These are phyloP conservation scores for Arge pagana DNA, from an alignment of 2,888 invertebrate genomes.

Conservation along the genomic window DNA sequence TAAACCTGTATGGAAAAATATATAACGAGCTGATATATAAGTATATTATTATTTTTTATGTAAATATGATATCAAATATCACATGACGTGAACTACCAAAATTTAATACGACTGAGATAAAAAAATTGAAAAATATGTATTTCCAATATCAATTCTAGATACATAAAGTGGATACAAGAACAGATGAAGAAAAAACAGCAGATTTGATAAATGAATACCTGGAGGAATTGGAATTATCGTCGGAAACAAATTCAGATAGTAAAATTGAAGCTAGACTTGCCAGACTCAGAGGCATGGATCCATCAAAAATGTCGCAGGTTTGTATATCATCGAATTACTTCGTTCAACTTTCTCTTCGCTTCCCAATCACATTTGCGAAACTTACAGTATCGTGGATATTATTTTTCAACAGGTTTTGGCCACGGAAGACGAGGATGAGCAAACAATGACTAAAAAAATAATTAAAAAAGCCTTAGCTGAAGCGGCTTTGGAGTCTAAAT, in stretches of 20 bases:
- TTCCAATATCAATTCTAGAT: constrained; percentile 34
- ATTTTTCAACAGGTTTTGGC: no score
- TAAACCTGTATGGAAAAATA: no score
- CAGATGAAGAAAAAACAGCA: constrained; percentile 73
- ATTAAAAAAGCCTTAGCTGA: constrained; percentile 57
- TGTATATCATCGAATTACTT: background rate
- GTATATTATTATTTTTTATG: background rate
- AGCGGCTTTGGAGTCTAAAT: constrained; percentile 59
- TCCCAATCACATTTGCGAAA: background rate
- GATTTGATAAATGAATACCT: constrained; percentile 66
- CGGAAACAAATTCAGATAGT: constrained; percentile 58
- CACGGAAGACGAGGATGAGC: constrained; percentile 52
- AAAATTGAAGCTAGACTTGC: constrained; percentile 64
- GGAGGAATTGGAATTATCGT: constrained; percentile 58
- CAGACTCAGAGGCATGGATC: constrained; percentile 59
- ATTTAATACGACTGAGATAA: no score
- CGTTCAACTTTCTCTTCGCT: no score
- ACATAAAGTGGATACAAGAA: constrained; percentile 63
- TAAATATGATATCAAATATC: no score
- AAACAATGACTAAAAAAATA: constrained; percentile 48
- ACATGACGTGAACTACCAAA: no score
- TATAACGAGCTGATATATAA: no score
- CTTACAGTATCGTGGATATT: no score
- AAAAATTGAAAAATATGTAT: no score
- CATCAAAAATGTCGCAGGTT: constrained; percentile 31